phyloP scores from a whole-genome alignment of 2,888 invertebrate species.

The Seira musarum region DNA sequence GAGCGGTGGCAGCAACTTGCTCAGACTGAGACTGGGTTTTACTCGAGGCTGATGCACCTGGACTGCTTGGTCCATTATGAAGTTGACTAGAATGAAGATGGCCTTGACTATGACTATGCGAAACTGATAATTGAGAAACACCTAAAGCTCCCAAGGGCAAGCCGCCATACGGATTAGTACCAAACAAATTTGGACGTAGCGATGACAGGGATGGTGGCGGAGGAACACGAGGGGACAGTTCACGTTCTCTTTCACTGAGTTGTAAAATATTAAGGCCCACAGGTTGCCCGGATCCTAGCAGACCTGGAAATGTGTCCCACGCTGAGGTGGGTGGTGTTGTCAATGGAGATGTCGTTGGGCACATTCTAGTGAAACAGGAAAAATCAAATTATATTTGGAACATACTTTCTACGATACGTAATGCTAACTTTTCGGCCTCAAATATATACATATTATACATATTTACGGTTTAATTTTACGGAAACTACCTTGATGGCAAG shows the following conservation, averaged over 20 bases:
- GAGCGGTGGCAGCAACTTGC: slow-evolving; percentile 30
- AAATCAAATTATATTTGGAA: background rate
- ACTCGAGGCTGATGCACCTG: slow-evolving; percentile 51
- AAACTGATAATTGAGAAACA: slow-evolving; percentile 53
- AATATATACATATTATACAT: too few relatives aligned
- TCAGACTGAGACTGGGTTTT: slow-evolving; percentile 41
- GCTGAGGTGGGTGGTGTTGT: slow-evolving; percentile 51
- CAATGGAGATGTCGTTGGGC: slow-evolving; percentile 63
- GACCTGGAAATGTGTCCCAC: slow-evolving; percentile 67
- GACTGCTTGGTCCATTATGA: slow-evolving; percentile 66
- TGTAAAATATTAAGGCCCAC: slow-evolving; percentile 67
- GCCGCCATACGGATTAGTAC: slow-evolving; percentile 60
- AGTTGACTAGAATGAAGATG: slow-evolving; percentile 68
- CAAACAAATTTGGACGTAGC: slow-evolving; percentile 55
- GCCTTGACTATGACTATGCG: slow-evolving; percentile 61
- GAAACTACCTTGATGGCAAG: slow-evolving; percentile 63
- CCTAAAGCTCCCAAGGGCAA: slow-evolving; percentile 57
- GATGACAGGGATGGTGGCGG: slow-evolving; percentile 37
- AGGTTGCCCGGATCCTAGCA: slow-evolving; percentile 58
- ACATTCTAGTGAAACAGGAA: slow-evolving; percentile 53
- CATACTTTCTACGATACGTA: too few relatives aligned
- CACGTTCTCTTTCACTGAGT: slow-evolving; percentile 66
- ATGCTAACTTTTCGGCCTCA: too few relatives aligned
- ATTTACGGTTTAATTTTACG: background rate
- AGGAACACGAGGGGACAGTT: slow-evolving; percentile 59